Conservation (phyloP, 2,113 vertebrate genomes). For the Misgurnus mizolepis region DNA sequence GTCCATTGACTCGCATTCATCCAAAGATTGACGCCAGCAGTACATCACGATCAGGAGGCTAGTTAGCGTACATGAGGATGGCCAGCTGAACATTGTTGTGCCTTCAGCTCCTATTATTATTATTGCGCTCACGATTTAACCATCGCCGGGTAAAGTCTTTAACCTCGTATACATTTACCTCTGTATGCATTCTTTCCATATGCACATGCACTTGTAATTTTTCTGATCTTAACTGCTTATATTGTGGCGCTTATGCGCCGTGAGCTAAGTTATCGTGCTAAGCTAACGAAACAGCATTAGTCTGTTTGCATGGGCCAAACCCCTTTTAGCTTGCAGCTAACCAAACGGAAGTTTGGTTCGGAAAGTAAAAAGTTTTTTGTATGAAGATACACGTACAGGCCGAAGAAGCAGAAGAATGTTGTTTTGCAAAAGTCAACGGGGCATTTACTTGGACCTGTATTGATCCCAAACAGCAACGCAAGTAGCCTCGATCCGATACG, state of each 20-base stretch:
- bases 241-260: not conserved
- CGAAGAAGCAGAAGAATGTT: not conserved
- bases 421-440: not conserved
- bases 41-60: constrained; percentile 57
- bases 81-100: constrained; percentile 26
- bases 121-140: not conserved
- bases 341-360: not conserved
- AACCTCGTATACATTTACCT: not conserved
- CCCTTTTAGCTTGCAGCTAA: constrained; percentile 33
- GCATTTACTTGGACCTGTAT: not conserved
- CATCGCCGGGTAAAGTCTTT: not conserved
- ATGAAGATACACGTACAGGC: not conserved
- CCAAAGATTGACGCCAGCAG: constrained; percentile 30
- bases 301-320: constrained; percentile 26
- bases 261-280: constrained; percentile 30
- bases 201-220: not conserved
- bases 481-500: not conserved
- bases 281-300: constrained; percentile 34
- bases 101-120: not conserved
- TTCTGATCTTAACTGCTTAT: not conserved
- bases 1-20: constrained; percentile 46
- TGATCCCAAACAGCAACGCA: not conserved
- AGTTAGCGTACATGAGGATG: constrained; percentile 42
- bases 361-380: not conserved
- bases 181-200: not conserved